These are phyloP conservation scores for Sitta europaea DNA, from an alignment of 2,113 vertebrate species.

Conservation along the genomic window DNA sequence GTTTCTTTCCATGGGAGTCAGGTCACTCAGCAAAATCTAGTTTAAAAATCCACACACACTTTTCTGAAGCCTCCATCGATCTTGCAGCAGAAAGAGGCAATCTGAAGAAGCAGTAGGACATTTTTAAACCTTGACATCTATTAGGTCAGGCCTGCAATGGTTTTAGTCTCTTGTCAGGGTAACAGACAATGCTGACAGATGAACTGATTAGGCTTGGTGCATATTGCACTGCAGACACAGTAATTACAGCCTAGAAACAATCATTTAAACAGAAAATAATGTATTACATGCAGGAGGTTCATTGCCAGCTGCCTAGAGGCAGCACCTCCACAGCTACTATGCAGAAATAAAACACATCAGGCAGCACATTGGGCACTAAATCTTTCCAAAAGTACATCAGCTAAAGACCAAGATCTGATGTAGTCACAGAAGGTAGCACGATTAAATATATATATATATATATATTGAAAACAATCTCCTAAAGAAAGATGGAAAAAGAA, in stretches of 20 bases:
- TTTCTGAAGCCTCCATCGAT: neutral
- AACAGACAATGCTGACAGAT: neutral
- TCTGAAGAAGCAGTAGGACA: neutral
- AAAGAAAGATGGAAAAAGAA: neutral
- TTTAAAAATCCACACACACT: neutral
- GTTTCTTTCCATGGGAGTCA: neutral
- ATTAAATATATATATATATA: neutral
- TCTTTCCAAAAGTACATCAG: neutral
- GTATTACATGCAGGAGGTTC: neutral
- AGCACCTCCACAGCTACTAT: neutral
- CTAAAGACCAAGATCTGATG: neutral
- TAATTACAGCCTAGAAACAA: slow-evolving; percentile 42
- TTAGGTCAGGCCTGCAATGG: neutral
- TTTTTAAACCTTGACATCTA: neutral
- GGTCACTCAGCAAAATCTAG: neutral
- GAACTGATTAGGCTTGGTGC: slow-evolving; percentile 10
- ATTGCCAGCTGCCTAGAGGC: slow-evolving; percentile 8
- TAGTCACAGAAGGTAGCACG: neutral
- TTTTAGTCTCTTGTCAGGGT: neutral
- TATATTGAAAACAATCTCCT: neutral
- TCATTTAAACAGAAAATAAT: slow-evolving; percentile 23
- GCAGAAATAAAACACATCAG: neutral
- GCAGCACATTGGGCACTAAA: neutral
- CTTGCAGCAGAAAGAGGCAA: neutral
- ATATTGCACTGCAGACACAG: neutral